Evolutionary conservation across 2,113 vertebrate species (phyloP).

Genomic region (Sorex fumeus): DNA sequence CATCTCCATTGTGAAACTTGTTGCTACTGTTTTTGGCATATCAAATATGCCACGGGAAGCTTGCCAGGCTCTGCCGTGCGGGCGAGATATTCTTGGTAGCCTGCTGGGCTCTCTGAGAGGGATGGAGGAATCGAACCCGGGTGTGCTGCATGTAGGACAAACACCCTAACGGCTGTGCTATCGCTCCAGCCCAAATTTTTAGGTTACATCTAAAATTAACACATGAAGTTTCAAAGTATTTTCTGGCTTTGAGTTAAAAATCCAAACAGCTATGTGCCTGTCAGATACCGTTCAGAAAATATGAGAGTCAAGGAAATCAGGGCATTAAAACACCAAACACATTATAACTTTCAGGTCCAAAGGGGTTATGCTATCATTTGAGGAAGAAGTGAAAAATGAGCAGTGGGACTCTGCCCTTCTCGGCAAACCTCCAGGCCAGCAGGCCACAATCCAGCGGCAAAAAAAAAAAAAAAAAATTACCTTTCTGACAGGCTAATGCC

Average conservation of each 20-base stretch:
- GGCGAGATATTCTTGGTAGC: too few relatives aligned
- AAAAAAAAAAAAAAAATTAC: too few relatives aligned
- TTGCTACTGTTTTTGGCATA: too few relatives aligned
- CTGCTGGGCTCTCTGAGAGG: too few relatives aligned
- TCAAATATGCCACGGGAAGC: too few relatives aligned
- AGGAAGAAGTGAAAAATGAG: neutral
- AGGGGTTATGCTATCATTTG: neutral
- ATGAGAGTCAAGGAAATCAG: neutral
- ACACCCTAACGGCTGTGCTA: too few relatives aligned
- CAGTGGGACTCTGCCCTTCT: neutral
- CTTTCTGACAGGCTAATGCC: neutral
- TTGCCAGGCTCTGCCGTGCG: too few relatives aligned
- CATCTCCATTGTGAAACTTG: too few relatives aligned
- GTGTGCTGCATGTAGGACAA: too few relatives aligned
- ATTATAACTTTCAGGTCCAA: conserved; percentile 42
- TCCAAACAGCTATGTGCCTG: neutral
- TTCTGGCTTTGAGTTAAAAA: conserved; percentile 17
- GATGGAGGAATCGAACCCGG: too few relatives aligned
- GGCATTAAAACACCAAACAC: neutral
- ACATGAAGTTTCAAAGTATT: neutral
- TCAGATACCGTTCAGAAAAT: conserved; percentile 11
- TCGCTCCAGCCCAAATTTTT: too few relatives aligned
- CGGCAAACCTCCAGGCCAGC: neutral
- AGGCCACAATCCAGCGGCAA: neutral
- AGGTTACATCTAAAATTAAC: neutral